Conservation (phyloP, 35 echinoderm and acorn worm species). For the Patiria miniata region DNA sequence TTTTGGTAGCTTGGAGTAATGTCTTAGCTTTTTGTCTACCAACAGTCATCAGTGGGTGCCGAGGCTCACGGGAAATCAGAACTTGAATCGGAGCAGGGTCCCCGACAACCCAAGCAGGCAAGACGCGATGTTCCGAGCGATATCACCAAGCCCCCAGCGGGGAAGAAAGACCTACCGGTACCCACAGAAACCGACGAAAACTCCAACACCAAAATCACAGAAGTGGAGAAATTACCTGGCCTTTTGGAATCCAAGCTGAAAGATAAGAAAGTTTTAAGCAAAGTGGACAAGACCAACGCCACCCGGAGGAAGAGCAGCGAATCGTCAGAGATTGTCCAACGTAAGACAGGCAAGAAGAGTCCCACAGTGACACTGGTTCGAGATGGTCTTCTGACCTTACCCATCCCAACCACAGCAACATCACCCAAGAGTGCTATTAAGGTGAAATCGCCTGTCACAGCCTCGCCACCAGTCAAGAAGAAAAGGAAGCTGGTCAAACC, state of each 20-base stretch:
- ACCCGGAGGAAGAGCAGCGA: neutral
- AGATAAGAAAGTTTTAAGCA: neutral
- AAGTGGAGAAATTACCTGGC: neutral
- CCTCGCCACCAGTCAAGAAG: neutral
- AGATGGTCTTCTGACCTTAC: neutral
- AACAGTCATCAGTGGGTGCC: neutral
- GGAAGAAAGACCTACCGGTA: neutral
- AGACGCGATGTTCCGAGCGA: neutral
- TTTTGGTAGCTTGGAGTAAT: neutral
- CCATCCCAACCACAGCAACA: neutral
- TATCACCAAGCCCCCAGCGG: neutral
- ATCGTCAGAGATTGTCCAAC: neutral
- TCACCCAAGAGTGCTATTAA: constrained; percentile 1
- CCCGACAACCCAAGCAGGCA: neutral
- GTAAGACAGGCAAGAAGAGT: neutral
- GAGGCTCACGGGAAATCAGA: neutral
- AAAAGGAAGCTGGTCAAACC: neutral
- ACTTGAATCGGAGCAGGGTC: neutral
- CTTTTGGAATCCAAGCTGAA: neutral
- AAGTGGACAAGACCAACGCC: neutral
- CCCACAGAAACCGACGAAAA: neutral
- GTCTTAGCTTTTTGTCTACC: neutral
- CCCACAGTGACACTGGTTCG: neutral
- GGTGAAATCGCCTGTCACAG: neutral
- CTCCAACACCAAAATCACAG: neutral